Conservation (phyloP, 1,140 invertebrate species). For the Cotesia typhae region DNA sequence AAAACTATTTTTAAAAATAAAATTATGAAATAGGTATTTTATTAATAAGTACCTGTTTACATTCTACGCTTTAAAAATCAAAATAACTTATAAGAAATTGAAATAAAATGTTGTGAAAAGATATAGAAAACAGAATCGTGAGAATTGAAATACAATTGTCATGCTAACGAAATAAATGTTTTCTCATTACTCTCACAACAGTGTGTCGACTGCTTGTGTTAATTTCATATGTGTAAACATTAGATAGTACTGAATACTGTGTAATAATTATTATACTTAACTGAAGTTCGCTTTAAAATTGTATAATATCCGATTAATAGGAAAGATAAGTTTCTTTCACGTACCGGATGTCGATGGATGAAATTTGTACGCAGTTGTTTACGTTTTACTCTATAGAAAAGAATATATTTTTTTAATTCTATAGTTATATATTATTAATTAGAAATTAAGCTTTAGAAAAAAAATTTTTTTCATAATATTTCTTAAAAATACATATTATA, state of each 20-base stretch:
- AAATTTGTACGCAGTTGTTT: constrained; percentile 17
- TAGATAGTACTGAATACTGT: background rate
- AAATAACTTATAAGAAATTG: no score
- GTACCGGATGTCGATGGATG: constrained; percentile 28
- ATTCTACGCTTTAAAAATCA: no score
- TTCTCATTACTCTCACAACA: background rate
- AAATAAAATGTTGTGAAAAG: no score
- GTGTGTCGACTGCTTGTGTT: background rate
- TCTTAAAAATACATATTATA: no score
- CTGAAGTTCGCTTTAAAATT: constrained; percentile 6
- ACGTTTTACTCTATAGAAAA: background rate
- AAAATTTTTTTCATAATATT: no score
- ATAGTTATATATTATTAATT: background rate
- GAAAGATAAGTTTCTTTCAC: constrained; percentile 22
- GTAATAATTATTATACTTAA: background rate
- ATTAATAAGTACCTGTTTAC: no score
- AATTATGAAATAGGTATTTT: no score
- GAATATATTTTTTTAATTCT: background rate
- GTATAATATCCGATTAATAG: constrained; percentile 23
- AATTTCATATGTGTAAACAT: constrained; percentile 6
- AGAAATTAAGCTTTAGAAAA: background rate
- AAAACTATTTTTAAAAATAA: no score
- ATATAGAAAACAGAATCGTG: no score
- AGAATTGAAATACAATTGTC: no score
- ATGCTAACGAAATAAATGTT: background rate